phyloP scores from a whole-genome alignment of 2,113 vertebrate genomes.

The Bubo scandiacus region DNA sequence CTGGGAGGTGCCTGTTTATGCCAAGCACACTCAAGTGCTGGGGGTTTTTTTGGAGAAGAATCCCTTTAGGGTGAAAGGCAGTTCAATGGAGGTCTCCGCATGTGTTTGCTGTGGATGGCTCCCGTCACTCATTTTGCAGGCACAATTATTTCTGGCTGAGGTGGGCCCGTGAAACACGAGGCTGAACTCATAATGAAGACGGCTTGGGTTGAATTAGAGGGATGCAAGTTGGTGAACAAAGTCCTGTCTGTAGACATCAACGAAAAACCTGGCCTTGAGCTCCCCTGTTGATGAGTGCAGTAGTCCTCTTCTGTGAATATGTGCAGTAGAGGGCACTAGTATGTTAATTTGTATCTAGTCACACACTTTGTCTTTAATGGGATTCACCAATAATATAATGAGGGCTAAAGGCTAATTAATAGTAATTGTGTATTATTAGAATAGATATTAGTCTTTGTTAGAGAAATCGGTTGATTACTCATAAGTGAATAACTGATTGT shows the following conservation, averaged over 20 bases:
- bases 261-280: neutral
- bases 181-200: neutral
- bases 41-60: neutral
- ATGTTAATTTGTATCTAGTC: neutral
- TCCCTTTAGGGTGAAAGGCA: neutral
- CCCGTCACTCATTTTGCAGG: neutral
- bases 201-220: neutral
- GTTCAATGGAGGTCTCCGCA: accelerated
- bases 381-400: neutral
- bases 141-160: neutral
- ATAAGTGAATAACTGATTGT: neutral
- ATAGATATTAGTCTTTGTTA: neutral
- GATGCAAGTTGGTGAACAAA: neutral
- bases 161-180: neutral
- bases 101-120: neutral
- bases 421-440: neutral
- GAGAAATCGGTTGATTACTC: neutral
- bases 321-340: neutral
- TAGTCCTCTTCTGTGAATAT: neutral
- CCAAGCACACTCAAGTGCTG: neutral
- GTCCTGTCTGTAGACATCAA: neutral
- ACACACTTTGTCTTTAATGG: neutral
- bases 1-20: neutral
- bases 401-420: neutral
- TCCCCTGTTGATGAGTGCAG: neutral